These are phyloP conservation scores for Diorhabda carinulata DNA, from an alignment of 1,140 invertebrate species.

Conservation along the genomic window DNA sequence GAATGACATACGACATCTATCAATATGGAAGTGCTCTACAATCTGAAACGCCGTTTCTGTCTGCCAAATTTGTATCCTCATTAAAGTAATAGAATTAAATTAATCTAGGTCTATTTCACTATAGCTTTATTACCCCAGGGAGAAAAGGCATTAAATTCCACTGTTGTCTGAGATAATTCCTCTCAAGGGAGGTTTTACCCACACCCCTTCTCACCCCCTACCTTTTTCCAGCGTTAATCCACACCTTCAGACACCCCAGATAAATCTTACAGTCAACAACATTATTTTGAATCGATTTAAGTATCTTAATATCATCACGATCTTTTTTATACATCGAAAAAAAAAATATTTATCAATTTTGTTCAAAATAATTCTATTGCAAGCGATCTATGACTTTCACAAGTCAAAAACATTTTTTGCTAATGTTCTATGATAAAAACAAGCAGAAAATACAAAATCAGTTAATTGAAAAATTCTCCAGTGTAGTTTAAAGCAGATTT, in stretches of 20 bases:
- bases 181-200: slow-evolving; percentile 37
- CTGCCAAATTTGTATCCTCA: slow-evolving; percentile 37
- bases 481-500: too few relatives aligned
- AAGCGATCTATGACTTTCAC: too few relatives aligned
- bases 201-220: slow-evolving; percentile 21
- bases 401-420: too few relatives aligned
- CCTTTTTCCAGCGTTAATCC: slow-evolving; percentile 26
- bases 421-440: too few relatives aligned
- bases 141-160: slow-evolving; percentile 36
- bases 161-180: slow-evolving; percentile 39
- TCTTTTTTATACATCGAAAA: too few relatives aligned
- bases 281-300: slow-evolving; percentile 6
- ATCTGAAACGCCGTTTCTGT: slow-evolving; percentile 14
- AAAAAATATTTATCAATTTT: too few relatives aligned
- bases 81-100: slow-evolving; percentile 45
- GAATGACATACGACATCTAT: background rate
- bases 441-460: too few relatives aligned
- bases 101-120: slow-evolving; percentile 40
- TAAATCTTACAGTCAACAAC: slow-evolving; percentile 15
- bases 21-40: background rate
- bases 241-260: slow-evolving; percentile 18
- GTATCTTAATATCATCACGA: too few relatives aligned
- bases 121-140: slow-evolving; percentile 38
- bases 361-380: too few relatives aligned
- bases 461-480: too few relatives aligned